Evolutionary conservation across 2,113 vertebrate species (phyloP).

Genomic region (Cinclus mexicanus): DNA sequence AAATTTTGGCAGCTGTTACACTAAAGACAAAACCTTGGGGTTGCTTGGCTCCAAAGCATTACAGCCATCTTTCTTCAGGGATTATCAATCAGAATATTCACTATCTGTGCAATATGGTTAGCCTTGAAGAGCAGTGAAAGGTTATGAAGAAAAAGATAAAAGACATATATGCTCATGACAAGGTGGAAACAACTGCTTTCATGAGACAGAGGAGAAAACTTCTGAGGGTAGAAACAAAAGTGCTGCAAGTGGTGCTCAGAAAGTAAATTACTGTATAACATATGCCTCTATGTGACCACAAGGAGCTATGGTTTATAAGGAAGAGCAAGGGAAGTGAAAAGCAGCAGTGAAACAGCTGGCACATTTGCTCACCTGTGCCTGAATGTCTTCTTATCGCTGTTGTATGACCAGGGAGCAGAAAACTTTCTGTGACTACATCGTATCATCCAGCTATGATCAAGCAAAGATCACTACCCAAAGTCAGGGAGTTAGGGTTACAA

Average conservation of each 20-base stretch:
- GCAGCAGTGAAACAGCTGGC: neutral
- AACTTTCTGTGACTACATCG: neutral
- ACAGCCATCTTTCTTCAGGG: neutral
- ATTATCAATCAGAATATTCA: neutral
- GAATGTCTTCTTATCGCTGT: neutral
- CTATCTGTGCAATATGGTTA: neutral
- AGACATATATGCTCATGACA: neutral
- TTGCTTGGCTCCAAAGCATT: neutral
- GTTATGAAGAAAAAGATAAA: neutral
- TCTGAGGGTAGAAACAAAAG: neutral
- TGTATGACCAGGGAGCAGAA: neutral
- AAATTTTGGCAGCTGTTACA: conserved; percentile 27
- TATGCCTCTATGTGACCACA: neutral
- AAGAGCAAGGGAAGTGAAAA: neutral
- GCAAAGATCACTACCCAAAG: neutral
- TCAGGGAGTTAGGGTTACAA: neutral
- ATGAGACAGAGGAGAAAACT: neutral
- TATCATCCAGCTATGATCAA: neutral
- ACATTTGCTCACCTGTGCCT: neutral
- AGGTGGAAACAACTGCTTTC: neutral
- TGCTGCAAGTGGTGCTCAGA: neutral
- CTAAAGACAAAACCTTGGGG: neutral
- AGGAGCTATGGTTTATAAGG: neutral
- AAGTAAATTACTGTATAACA: neutral
- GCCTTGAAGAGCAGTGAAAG: neutral